Percentiles rank a stretch among this genome's conserved stretches.
These are phyloP conservation scores for Agonopterix subpropinquella DNA, from an alignment of 2,888 invertebrate genomes.

Conservation along the genomic window DNA sequence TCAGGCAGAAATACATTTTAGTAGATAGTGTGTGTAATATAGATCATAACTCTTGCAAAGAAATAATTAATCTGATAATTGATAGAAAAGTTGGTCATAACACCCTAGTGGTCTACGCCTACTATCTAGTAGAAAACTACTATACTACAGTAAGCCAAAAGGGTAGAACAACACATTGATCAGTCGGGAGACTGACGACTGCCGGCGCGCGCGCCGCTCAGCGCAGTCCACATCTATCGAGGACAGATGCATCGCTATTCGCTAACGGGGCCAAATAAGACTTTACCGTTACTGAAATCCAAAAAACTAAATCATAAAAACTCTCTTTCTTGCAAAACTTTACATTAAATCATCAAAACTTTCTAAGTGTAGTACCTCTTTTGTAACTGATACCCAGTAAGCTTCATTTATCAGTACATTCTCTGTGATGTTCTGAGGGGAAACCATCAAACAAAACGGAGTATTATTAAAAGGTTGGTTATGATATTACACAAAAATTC, in stretches of 20 bases:
- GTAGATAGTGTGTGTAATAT: constrained; percentile 66
- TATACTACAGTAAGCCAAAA: constrained; percentile 71
- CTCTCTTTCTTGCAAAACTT: constrained; percentile 73
- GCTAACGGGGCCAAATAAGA: constrained; percentile 77
- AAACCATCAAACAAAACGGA: constrained; percentile 76
- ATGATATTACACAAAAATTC: constrained; percentile 20
- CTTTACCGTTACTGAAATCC: constrained; percentile 74
- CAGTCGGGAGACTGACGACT: constrained; percentile 38
- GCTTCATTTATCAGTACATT: constrained; percentile 96
- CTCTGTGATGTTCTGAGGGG: constrained; percentile 96
- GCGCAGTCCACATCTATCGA: constrained; percentile 59
- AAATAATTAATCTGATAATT: constrained; percentile 68
- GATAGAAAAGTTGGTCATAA: constrained; percentile 72
- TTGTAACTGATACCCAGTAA: constrained; percentile 93
- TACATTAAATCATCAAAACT: constrained; percentile 75
- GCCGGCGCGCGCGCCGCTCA: constrained; percentile 28
- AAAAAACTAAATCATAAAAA: constrained; percentile 76
- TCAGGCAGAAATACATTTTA: constrained; percentile 63
- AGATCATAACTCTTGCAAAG: constrained; percentile 71
- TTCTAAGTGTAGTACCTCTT: constrained; percentile 87
- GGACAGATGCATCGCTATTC: constrained; percentile 77
- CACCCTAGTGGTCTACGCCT: constrained; percentile 75
- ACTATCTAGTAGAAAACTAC: constrained; percentile 72
- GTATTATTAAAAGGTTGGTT: constrained; percentile 60
- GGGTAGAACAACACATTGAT: constrained; percentile 67